Percentiles rank a stretch among this genome's conserved stretches.
Evolutionary conservation across 2,888 invertebrate genomes (phyloP).

Genomic region (Watsonalla binaria): DNA sequence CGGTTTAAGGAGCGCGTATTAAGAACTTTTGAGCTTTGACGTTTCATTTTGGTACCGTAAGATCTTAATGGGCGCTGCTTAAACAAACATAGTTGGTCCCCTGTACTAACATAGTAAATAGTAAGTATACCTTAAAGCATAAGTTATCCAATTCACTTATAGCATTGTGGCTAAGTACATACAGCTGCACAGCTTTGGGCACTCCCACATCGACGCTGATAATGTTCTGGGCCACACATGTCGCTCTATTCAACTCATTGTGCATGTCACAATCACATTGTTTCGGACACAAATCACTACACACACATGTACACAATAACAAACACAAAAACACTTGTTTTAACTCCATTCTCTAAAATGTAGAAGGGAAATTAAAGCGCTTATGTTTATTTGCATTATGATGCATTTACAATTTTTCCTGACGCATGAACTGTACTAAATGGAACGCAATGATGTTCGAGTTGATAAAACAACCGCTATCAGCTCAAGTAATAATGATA

Average conservation of each 20-base stretch:
- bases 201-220: slow-evolving; percentile 79
- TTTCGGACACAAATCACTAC: slow-evolving; percentile 63
- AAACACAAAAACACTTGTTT: slow-evolving; percentile 29
- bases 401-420: slow-evolving; percentile 30
- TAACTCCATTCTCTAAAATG: slow-evolving; percentile 49
- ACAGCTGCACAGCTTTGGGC: slow-evolving; percentile 77
- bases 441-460: slow-evolving; percentile 51
- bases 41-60: no score
- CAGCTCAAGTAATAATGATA: slow-evolving; percentile 38
- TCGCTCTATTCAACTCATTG: slow-evolving; percentile 68
- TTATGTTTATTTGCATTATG: slow-evolving; percentile 46
- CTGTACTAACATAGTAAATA: slow-evolving; percentile 13
- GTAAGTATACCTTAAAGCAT: slow-evolving; percentile 74
- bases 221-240: slow-evolving; percentile 78
- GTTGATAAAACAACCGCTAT: slow-evolving; percentile 56
- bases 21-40: no score
- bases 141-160: slow-evolving; percentile 80
- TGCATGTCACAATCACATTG: slow-evolving; percentile 77
- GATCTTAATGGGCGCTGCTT: no score
- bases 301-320: slow-evolving; percentile 21
- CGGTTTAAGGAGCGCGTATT: no score
- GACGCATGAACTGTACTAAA: slow-evolving; percentile 35
- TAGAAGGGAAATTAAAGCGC: slow-evolving; percentile 15
- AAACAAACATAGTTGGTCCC: background rate
- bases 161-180: slow-evolving; percentile 80